Percentiles rank a stretch among this genome's conserved stretches.
phyloP scores from a whole-genome alignment of 1,140 invertebrate genomes.

The Aphaenogaster rudis region DNA sequence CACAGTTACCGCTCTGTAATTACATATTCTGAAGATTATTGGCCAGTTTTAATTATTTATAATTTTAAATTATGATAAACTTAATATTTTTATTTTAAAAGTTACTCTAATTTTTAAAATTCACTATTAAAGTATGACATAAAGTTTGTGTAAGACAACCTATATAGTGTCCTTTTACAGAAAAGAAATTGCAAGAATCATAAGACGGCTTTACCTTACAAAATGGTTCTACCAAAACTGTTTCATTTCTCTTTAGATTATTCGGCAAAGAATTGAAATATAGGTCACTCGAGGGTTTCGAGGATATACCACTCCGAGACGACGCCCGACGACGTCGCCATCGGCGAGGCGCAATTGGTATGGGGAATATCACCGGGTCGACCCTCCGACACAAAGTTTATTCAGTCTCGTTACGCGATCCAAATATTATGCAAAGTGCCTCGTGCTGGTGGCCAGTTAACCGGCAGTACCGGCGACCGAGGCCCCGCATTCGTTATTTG shows the following conservation, averaged over 20 bases:
- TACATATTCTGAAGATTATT: not conserved
- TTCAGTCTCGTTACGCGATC: constrained; percentile 79
- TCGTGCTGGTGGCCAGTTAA: constrained; percentile 78
- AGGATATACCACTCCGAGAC: constrained; percentile 10
- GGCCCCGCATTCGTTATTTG: constrained; percentile 78
- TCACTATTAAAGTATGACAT: not conserved
- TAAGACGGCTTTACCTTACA: not conserved
- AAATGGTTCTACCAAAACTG: not conserved
- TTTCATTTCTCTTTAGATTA: constrained; percentile 7
- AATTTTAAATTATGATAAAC: not conserved
- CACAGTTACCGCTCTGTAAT: not conserved
- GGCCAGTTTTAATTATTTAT: not conserved
- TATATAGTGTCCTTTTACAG: not conserved
- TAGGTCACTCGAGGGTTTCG: not conserved
- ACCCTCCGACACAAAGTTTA: constrained; percentile 72
- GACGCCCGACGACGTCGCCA: constrained; percentile 13
- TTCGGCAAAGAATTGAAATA: constrained; percentile 3
- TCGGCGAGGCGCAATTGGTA: constrained; percentile 59
- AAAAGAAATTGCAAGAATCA: not conserved
- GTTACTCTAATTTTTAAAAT: not conserved
- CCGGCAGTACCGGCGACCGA: constrained; percentile 66
- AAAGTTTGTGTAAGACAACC: not conserved
- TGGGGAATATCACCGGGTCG: constrained; percentile 74
- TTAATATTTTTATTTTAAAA: not conserved
- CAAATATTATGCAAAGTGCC: constrained; percentile 82